Conservation (phyloP, 2,797 vertebrate species). For the Masticophis lateralis region DNA sequence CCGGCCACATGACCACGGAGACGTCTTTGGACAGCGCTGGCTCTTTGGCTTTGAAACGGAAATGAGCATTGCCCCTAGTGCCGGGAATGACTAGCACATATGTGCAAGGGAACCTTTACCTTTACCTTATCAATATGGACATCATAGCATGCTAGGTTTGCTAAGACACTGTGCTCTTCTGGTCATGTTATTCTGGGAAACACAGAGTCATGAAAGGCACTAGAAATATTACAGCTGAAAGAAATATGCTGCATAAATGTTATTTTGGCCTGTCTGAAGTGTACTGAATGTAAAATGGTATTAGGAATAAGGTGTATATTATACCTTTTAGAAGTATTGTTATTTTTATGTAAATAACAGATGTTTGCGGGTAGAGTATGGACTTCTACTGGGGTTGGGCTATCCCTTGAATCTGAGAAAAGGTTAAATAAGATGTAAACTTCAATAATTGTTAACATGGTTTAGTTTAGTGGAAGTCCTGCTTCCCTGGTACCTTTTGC, state of each 20-base stretch:
- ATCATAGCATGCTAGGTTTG: neutral
- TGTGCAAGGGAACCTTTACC: too few relatives aligned
- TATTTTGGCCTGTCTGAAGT: neutral
- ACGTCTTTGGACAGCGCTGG: too few relatives aligned
- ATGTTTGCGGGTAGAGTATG: neutral
- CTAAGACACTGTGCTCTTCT: neutral
- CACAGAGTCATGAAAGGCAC: neutral
- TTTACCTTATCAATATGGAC: neutral
- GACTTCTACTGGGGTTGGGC: neutral
- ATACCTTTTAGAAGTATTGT: neutral
- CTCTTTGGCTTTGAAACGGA: too few relatives aligned
- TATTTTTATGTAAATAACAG: neutral
- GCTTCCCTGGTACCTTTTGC: neutral
- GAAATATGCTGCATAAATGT: neutral
- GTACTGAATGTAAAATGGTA: neutral
- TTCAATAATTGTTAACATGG: neutral
- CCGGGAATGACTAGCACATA: too few relatives aligned
- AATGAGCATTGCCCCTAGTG: too few relatives aligned
- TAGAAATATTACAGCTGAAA: neutral
- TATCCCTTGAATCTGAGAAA: neutral
- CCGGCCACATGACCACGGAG: too few relatives aligned
- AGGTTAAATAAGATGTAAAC: neutral
- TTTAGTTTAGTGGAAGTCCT: slow-evolving; percentile 3
- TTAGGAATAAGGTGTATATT: neutral
- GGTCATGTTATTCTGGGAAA: neutral